These are phyloP conservation scores for Ametastegia equiseti DNA, from an alignment of 2,888 invertebrate genomes.

Conservation along the genomic window DNA sequence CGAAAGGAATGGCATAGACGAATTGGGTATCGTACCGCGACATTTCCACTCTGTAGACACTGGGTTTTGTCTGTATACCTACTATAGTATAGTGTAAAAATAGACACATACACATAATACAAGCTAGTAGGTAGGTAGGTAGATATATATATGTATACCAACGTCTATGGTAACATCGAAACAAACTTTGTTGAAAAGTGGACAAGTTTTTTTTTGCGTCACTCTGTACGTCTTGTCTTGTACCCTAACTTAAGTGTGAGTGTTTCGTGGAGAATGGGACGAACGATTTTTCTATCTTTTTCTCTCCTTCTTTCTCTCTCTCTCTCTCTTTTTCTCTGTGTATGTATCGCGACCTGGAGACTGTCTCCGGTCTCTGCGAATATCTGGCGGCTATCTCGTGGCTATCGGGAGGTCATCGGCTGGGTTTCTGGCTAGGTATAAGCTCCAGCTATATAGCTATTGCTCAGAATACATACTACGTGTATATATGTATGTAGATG, in stretches of 20 bases:
- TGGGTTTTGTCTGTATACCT: neutral
- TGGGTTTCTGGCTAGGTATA: constrained; percentile 50
- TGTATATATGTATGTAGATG: constrained; percentile 34
- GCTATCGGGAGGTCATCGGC: constrained; percentile 64
- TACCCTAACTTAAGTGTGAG: neutral
- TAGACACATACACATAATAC: neutral
- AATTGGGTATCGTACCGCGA: neutral
- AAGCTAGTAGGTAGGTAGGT: neutral
- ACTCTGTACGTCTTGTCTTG: constrained; percentile 10
- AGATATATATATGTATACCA: neutral
- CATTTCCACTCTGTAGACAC: neutral
- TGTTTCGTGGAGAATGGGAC: constrained; percentile 6
- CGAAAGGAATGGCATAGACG: constrained; percentile 16
- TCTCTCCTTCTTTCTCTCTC: neutral
- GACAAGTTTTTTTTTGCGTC: constrained; percentile 28
- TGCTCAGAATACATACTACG: neutral
- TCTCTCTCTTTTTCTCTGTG: neutral
- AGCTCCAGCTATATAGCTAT: constrained; percentile 49
- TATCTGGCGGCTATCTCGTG: constrained; percentile 65
- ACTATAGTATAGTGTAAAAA: constrained; percentile 1
- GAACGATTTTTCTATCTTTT: neutral
- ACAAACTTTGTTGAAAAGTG: constrained; percentile 21
- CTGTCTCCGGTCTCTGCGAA: constrained; percentile 56
- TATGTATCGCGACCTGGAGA: constrained; percentile 40
- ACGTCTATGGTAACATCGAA: neutral